Percentiles rank a stretch among this genome's conserved stretches.
Evolutionary conservation across 2,888 invertebrate species (phyloP).

Genomic region (Xestia xanthographa): DNA sequence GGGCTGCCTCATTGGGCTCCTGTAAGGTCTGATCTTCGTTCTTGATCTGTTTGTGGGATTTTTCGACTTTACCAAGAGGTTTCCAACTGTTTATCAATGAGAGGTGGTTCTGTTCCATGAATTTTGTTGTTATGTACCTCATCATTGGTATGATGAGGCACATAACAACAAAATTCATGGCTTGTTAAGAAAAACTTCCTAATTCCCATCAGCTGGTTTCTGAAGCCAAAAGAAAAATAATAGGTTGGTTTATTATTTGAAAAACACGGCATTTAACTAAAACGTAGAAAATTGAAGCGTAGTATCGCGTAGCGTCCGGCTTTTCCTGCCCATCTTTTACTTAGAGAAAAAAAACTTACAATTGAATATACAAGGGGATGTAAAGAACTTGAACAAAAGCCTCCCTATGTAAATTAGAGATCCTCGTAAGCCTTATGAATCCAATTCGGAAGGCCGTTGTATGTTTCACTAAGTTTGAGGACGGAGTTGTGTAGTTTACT

Average conservation of each 20-base stretch:
- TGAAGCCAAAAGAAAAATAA: not conserved
- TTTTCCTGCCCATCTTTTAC: conserved; percentile 13
- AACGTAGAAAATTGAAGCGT: not conserved
- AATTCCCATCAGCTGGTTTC: not conserved
- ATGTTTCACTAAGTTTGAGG: conserved; percentile 50
- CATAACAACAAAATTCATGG: no score
- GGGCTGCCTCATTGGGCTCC: not conserved
- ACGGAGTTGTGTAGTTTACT: conserved; percentile 16
- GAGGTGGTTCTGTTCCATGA: not conserved
- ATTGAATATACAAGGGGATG: conserved; percentile 48
- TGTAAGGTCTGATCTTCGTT: not conserved
- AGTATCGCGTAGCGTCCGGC: not conserved
- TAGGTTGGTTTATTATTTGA: not conserved
- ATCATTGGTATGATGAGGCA: no score
- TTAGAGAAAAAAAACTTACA: conserved; percentile 41
- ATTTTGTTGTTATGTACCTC: no score
- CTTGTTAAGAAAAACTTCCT: not conserved
- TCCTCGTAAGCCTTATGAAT: conserved; percentile 59
- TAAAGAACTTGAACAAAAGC: conserved; percentile 61
- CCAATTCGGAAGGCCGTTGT: conserved; percentile 54
- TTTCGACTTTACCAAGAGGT: not conserved
- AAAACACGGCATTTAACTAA: not conserved
- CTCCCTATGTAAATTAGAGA: conserved; percentile 63
- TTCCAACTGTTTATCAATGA: not conserved
- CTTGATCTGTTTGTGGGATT: not conserved